A percentile compares a stretch with the other conserved stretches of the same genome.
phyloP scores from a whole-genome alignment of 2,888 invertebrate genomes.

The Rhagonycha lutea region DNA sequence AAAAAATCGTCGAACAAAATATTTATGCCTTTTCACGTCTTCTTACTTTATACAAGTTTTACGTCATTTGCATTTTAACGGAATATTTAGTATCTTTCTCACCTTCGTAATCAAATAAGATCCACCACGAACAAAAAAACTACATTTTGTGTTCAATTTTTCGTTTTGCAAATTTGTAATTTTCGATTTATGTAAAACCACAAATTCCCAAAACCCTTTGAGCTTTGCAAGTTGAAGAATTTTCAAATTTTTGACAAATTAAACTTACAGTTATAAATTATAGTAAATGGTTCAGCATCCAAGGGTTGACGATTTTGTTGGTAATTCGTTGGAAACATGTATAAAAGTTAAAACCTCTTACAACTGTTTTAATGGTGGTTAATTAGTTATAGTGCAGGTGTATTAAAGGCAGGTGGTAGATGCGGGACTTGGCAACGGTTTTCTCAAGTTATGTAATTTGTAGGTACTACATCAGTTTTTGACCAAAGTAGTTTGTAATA shows the following conservation, averaged over 20 bases:
- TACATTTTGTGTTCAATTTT: background rate
- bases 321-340: background rate
- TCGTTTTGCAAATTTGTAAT: background rate
- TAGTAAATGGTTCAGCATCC: background rate
- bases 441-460: conserved; percentile 18
- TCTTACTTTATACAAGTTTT: conserved; percentile 16
- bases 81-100: conserved; percentile 19
- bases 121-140: conserved; percentile 1
- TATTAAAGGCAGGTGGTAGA: conserved; percentile 27
- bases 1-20: conserved; percentile 3
- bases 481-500: conserved; percentile 13
- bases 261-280: background rate
- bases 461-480: conserved; percentile 16
- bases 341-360: conserved; percentile 1
- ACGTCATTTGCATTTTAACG: conserved; percentile 26
- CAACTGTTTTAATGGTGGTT: conserved; percentile 23
- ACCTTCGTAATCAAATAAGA: conserved; percentile 15
- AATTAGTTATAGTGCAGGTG: conserved; percentile 27
- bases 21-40: conserved; percentile 13
- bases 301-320: background rate
- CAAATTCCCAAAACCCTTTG: background rate
- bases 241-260: background rate
- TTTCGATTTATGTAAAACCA: background rate
- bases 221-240: no score
- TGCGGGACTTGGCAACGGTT: conserved; percentile 25